Base-by-base conservation (phyloP, 2,888 invertebrate genomes). In the Aradus depressus region DNA sequence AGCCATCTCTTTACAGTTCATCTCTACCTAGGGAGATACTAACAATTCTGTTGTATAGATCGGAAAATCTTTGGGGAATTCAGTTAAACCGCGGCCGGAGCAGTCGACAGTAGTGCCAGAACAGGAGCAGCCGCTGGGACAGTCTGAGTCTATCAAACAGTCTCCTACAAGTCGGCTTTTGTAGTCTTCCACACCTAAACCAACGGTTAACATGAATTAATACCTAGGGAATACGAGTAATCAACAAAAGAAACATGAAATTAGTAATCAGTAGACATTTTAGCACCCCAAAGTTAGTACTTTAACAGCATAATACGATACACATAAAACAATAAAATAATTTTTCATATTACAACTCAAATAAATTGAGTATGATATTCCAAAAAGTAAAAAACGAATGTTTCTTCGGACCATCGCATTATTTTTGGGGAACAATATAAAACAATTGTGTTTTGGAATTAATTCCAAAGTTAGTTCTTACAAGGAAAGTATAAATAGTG, bases 81-180 rank as follows among this genome's bases (percentile, higher is more conserved):
- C 82, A 8, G 79, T 77, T 4, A 98, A 76, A 6, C 80, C 80
- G 26, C 85, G 77, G 39, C 82, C 81, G 14, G 89, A 84, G 68
- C 97, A 98, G 65, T 92, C 85, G 3, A 98, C 91, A 32, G 82
- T 76, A 4, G 92, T 88, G 10, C 88, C 89, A 61, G 85, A 82
- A 68, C 97, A 97, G 49, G 81, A 76, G 68, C 97, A 98, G 53
- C 81, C 80, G 0, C 78, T 71, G 0, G 98, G 97, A 66, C 97
- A 98, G 26, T 81, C 81, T 19, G 80, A 80, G 59, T 88, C 84
- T 52, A 84, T 79, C 48, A 88, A 77, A 66, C 95, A 95, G 63
- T 83, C 82, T 25, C 84, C 86, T 26, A 85, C 84, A 63, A 78
- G 75, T 63, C 80, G 76, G 8, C 84, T 84, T 28, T 85, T 75